Percentiles rank a stretch among this genome's conserved stretches.
Conservation (phyloP, 2,797 vertebrate species). For the Gouania willdenowi region DNA sequence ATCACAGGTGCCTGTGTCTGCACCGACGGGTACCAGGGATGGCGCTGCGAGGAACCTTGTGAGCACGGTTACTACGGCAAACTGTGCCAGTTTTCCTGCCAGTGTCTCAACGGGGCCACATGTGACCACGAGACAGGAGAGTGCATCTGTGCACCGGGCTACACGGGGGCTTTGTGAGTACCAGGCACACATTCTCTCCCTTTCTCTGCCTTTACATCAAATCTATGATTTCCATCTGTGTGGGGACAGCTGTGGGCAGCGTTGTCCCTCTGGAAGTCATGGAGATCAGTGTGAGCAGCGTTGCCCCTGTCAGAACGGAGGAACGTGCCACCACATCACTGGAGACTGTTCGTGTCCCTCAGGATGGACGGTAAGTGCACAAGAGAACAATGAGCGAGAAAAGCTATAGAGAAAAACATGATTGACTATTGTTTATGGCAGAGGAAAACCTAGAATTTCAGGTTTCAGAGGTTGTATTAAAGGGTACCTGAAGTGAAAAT, state of each 20-base stretch:
- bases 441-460: neutral
- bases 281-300: slow-evolving; percentile 92
- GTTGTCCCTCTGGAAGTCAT: slow-evolving; percentile 91
- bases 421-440: neutral
- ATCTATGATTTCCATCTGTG: slow-evolving; percentile 29
- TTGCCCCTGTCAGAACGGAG: slow-evolving; percentile 96
- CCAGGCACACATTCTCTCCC: slow-evolving; percentile 6
- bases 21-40: slow-evolving; percentile 91
- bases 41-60: slow-evolving; percentile 96
- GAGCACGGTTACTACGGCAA: slow-evolving; percentile 90
- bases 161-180: slow-evolving; percentile 96
- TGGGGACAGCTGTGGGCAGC: slow-evolving; percentile 87
- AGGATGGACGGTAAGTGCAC: slow-evolving; percentile 92
- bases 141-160: slow-evolving; percentile 93
- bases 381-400: too few species aligned
- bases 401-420: neutral
- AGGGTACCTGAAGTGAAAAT: too few species aligned
- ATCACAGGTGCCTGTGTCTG: slow-evolving; percentile 98
- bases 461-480: neutral
- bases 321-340: slow-evolving; percentile 94
- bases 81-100: slow-evolving; percentile 90
- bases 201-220: slow-evolving; percentile 7
- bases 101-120: slow-evolving; percentile 92
- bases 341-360: slow-evolving; percentile 93
- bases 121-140: slow-evolving; percentile 93